Evolutionary conservation across 2,113 vertebrate species (phyloP).

Genomic region (Pterocles orientalis): DNA sequence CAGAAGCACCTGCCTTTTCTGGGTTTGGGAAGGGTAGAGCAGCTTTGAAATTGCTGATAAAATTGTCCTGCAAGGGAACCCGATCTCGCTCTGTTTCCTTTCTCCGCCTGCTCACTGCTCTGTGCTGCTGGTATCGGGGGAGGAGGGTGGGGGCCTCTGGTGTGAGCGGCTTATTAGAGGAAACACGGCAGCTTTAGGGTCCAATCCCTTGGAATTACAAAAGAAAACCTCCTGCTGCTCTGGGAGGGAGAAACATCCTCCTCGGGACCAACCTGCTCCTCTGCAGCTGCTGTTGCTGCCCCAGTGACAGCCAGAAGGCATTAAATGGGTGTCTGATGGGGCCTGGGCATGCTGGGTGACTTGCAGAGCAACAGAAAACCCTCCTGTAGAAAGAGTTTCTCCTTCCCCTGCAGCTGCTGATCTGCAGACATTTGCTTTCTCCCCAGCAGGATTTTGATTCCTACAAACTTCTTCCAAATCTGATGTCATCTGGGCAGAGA

Average conservation of each 20-base stretch:
- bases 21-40: slow-evolving; percentile 14
- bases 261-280: neutral
- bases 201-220: neutral
- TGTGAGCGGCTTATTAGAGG: neutral
- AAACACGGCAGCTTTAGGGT: slow-evolving; percentile 5
- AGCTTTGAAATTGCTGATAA: slow-evolving; percentile 56
- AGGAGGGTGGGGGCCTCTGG: neutral
- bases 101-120: neutral
- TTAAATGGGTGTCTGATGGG: neutral
- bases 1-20: slow-evolving; percentile 50
- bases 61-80: slow-evolving; percentile 16
- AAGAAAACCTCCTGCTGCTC: neutral
- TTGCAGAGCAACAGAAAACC: neutral
- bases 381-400: neutral
- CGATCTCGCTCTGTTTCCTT: slow-evolving; percentile 18
- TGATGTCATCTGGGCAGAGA: slow-evolving; percentile 54
- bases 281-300: neutral
- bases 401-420: neutral
- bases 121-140: neutral
- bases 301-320: neutral
- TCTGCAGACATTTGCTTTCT: slow-evolving; percentile 3
- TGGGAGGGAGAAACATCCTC: neutral
- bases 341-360: neutral
- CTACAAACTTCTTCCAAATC: slow-evolving; percentile 15
- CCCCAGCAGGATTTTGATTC: neutral